Evolutionary conservation across 2,888 invertebrate genomes (phyloP), one percentile per base, ranked within the genome.

Genomic region (Acronicta aceris): DNA sequence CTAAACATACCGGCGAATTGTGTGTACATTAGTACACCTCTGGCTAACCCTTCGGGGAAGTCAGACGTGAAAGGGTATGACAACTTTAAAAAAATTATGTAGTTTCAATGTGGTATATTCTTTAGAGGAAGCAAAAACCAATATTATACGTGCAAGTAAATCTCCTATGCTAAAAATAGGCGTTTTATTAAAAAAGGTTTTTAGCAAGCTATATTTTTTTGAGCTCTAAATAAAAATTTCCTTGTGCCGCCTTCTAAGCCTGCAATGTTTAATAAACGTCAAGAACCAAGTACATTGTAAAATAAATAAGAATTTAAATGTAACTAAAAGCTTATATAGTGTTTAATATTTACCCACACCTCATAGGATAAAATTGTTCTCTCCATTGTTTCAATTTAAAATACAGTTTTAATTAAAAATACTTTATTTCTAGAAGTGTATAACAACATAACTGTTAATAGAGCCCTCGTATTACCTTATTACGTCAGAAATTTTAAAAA

Each of bases 401-500:
- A 30, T n/a, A 30, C n/a, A 52, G 56, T 57, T 74, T 74, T 65
- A 50, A 71, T 74, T 56, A 61, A 68, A 65, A 60, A 36, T 59
- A 47, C 36, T 42, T 46, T 21, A 36, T n/a, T 25, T 16, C 40
- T 6, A 27, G 2, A 5, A 21, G 16, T 27, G 36, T 43, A 30
- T 48, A 41, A 47, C 38, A 38, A 40, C 51, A 33, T 2, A 33
- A 33, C 12, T 33, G 33, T 12, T 12, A 33, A 33, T 33, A 33
- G 1, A 4, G 33, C 33, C 33, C 12, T 33, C 3, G 12, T 33
- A 33, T 10, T 33, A 33, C 3, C 5, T 12, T 30, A 30, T 9
- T 27, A 7, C 6, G 1, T 30, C 30, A 27, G 7, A 5, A 5
- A 7, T 7, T 27, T 5, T 6, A 7, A 27, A 27, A 27, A 27